phyloP scores from a whole-genome alignment of 1,140 invertebrate species.

The Temnothorax longispinosus region DNA sequence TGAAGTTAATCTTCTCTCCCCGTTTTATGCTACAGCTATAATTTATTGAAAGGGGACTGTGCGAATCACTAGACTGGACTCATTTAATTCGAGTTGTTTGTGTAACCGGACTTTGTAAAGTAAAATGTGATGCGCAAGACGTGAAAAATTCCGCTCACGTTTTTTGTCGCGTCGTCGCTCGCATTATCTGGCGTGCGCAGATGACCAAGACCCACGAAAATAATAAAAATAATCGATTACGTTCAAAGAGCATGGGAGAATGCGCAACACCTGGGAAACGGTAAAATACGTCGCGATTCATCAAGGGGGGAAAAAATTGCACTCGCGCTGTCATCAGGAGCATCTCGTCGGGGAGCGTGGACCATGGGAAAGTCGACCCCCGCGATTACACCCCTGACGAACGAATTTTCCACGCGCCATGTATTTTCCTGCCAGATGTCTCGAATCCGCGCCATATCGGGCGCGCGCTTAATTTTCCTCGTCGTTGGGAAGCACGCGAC shows the following conservation, averaged over 20 bases:
- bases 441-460: conserved; percentile 11
- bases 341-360: background rate
- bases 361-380: conserved; percentile 8
- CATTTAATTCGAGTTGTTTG: background rate
- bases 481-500: conserved; percentile 3
- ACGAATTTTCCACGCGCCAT: conserved; percentile 43
- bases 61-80: background rate
- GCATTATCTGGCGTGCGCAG: background rate
- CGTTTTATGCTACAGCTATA: background rate
- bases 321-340: background rate
- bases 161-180: background rate
- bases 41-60: background rate
- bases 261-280: background rate
- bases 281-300: background rate
- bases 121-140: background rate
- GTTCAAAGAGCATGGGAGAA: background rate
- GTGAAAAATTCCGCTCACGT: background rate
- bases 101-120: background rate
- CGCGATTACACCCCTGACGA: conserved; percentile 38
- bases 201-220: background rate
- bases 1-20: conserved; percentile 9
- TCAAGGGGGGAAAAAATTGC: background rate
- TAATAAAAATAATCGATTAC: background rate
- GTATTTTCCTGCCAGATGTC: conserved; percentile 47
- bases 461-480: conserved; percentile 29